Evolutionary conservation across 2,797 vertebrate genomes (phyloP).

Genomic region (Pempheris klunzingeri): DNA sequence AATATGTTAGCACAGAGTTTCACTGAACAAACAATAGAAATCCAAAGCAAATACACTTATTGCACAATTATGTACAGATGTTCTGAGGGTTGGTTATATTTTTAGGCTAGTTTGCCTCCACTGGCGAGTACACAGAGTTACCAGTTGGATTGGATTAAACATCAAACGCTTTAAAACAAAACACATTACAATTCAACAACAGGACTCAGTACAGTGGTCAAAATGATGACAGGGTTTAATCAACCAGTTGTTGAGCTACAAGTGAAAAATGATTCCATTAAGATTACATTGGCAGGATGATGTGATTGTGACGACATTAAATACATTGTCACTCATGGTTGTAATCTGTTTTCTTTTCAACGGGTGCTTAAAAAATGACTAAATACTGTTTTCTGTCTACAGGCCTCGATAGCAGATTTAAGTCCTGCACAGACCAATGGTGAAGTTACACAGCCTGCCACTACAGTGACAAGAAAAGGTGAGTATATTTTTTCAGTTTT

Average conservation of each 20-base stretch:
- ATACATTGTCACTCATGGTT: not conserved
- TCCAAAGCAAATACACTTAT: conserved; percentile 5
- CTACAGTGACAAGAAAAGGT: conserved; percentile 89
- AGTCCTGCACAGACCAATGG: conserved; percentile 92
- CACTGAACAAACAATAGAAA: conserved; percentile 8
- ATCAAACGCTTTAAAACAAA: not conserved
- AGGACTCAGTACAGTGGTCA: not conserved
- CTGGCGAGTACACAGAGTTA: not conserved
- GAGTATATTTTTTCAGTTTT: conserved; percentile 15
- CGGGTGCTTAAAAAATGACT: not conserved
- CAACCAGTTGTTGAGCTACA: not conserved
- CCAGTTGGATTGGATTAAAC: not conserved
- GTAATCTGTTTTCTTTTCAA: not conserved
- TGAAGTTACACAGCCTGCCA: conserved; percentile 87
- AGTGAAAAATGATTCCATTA: not conserved
- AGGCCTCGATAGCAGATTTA: conserved; percentile 81
- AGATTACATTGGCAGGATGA: too few relatives aligned
- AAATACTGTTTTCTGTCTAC: conserved; percentile 23
- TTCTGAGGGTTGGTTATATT: not conserved
- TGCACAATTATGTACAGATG: not conserved
- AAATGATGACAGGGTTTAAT: not conserved
- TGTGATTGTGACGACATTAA: not conserved
- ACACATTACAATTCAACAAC: not conserved
- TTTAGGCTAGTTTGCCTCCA: not conserved
- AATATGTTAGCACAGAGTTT: not conserved